A percentile compares a stretch with the other conserved stretches of the same genome.
Evolutionary conservation across 2,113 vertebrate species (phyloP).

Genomic region (Ptilorrhoa leucosticta): DNA sequence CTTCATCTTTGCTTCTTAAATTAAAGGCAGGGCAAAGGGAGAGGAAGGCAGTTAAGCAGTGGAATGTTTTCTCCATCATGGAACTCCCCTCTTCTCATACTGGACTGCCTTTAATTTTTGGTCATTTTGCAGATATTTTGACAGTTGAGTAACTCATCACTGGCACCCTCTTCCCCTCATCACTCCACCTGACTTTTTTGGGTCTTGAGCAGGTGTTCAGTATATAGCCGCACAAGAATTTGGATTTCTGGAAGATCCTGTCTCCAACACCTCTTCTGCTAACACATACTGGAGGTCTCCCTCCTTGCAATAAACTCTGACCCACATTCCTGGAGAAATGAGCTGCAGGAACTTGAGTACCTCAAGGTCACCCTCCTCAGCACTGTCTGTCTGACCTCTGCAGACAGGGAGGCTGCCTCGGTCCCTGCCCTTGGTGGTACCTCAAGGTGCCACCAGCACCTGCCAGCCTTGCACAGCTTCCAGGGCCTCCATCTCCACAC

Average conservation of each 20-base stretch:
- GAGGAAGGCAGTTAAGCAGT: not conserved
- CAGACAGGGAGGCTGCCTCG: not conserved
- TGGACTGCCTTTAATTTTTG: not conserved
- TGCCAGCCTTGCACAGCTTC: not conserved
- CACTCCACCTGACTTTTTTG: not conserved
- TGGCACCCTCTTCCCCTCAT: not conserved
- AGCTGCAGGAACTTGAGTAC: not conserved
- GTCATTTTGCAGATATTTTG: conserved; percentile 19
- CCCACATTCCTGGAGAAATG: not conserved
- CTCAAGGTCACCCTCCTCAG: not conserved
- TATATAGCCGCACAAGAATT: conserved; percentile 18
- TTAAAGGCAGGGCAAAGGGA: not conserved
- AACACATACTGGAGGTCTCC: not conserved
- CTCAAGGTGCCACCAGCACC: not conserved
- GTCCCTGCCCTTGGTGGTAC: not conserved
- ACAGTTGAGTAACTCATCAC: not conserved
- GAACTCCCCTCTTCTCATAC: not conserved
- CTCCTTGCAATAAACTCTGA: not conserved
- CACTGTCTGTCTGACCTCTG: not conserved
- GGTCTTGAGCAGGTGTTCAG: not conserved
- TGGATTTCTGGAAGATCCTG: not conserved
- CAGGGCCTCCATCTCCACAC: not conserved
- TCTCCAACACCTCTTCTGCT: not conserved
- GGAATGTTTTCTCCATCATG: not conserved
- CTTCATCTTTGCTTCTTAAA: not conserved